Conservation (phyloP, 2,113 vertebrate species). For the Melanerpes aurifrons region DNA sequence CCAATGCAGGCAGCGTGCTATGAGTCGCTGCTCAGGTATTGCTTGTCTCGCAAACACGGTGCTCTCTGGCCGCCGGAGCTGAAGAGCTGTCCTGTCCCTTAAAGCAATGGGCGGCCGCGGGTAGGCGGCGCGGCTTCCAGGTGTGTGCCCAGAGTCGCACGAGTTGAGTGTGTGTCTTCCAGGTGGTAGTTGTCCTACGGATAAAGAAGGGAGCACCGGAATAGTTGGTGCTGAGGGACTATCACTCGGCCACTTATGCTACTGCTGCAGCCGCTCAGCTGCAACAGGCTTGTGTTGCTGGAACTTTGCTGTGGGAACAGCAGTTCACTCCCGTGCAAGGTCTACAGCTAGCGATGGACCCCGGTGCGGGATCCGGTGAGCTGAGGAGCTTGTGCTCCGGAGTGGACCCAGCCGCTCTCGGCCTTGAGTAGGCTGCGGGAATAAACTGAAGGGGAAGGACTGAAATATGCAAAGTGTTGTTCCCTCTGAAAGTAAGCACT, state of each 20-base stretch:
- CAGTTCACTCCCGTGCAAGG: rapidly evolving
- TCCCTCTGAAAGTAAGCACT: not conserved
- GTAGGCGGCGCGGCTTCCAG: not conserved
- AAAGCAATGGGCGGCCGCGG: not conserved
- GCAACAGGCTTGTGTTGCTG: not conserved
- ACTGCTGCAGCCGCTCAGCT: not conserved
- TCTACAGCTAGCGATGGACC: rapidly evolving
- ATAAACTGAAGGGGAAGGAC: not conserved
- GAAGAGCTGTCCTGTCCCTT: not conserved
- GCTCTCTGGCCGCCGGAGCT: not conserved
- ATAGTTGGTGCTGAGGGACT: rapidly evolving
- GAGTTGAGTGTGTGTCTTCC: rapidly evolving
- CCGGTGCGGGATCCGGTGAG: not conserved
- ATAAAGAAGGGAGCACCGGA: rapidly evolving
- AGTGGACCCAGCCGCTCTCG: not conserved
- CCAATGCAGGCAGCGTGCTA: not conserved
- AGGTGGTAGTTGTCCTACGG: rapidly evolving
- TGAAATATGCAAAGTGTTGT: rapidly evolving
- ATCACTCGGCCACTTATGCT: rapidly evolving
- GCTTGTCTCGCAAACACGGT: not conserved
- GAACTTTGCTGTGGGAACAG: not conserved
- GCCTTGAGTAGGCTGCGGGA: too few relatives aligned
- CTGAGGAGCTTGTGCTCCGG: not conserved
- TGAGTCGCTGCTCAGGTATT: not conserved
- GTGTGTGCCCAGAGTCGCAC: not conserved